A percentile compares a stretch with the other conserved stretches of the same genome.
Conservation (phyloP, 2,888 invertebrate species). For the Andrena hattorfiana region DNA sequence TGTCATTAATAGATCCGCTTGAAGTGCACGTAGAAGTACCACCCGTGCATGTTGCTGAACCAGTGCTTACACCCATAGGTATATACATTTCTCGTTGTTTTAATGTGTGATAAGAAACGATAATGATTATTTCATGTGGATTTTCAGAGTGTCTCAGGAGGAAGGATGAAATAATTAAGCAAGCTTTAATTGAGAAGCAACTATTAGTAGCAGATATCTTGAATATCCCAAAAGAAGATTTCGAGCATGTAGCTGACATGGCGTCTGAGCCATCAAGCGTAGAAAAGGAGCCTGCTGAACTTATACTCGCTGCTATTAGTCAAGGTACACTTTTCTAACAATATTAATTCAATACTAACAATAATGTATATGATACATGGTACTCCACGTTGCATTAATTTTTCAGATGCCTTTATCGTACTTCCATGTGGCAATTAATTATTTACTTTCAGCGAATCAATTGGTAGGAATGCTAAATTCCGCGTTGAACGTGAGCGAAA, state of each 20-base stretch:
- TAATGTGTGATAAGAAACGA: not conserved
- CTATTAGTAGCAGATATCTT: conserved; percentile 91
- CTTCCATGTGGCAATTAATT: conserved; percentile 8
- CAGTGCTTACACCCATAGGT: conserved; percentile 92
- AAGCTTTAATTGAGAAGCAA: conserved; percentile 90
- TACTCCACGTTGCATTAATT: not conserved
- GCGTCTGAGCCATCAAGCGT: conserved; percentile 87
- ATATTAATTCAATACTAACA: not conserved
- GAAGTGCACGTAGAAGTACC: conserved; percentile 91
- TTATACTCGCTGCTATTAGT: conserved; percentile 90
- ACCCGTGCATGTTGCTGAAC: conserved; percentile 91
- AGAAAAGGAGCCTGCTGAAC: conserved; percentile 88
- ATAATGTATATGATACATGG: not conserved
- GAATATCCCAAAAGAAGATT: conserved; percentile 90
- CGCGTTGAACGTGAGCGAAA: conserved; percentile 86
- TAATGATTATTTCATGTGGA: not conserved
- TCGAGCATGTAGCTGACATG: conserved; percentile 89
- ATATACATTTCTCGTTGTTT: conserved; percentile 65
- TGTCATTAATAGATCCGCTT: conserved; percentile 89
- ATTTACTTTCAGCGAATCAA: conserved; percentile 85
- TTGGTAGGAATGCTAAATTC: conserved; percentile 87
- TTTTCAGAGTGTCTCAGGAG: conserved; percentile 90
- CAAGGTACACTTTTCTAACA: conserved; percentile 85
- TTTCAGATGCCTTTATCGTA: not conserved
- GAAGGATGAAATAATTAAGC: conserved; percentile 90